A percentile compares a stretch with the other conserved stretches of the same genome.
These are phyloP conservation scores for Bradypodion pumilum DNA, from an alignment of 2,797 vertebrate genomes.

Conservation along the genomic window DNA sequence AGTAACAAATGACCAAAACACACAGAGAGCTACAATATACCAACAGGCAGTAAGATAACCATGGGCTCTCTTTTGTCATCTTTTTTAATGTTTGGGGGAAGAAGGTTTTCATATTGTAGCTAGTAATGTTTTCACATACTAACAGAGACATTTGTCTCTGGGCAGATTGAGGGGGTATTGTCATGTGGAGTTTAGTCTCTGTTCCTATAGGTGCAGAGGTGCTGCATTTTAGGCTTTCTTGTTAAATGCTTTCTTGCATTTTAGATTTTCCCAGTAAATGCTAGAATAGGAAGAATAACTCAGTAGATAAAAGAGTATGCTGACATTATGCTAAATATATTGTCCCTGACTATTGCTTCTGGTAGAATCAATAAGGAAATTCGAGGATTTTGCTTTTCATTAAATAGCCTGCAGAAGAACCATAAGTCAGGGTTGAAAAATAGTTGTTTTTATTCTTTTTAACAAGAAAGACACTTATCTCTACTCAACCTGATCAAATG, in stretches of 20 bases:
- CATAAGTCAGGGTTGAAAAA: not conserved
- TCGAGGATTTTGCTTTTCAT: constrained; percentile 15
- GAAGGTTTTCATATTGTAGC: constrained; percentile 19
- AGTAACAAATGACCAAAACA: not conserved
- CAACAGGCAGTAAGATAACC: constrained; percentile 2
- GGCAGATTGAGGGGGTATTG: not conserved
- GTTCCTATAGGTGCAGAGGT: not conserved
- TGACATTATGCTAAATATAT: not conserved
- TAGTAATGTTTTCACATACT: constrained; percentile 4
- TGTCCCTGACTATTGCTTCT: not conserved
- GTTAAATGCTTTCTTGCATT: not conserved
- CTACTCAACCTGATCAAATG: constrained; percentile 34
- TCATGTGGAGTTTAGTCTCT: not conserved
- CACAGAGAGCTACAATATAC: not conserved
- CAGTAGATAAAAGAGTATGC: not conserved
- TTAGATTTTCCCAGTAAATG: not conserved
- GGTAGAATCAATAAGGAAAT: not conserved
- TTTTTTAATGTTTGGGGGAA: not conserved
- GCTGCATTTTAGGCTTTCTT: not conserved
- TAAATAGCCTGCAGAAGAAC: not conserved
- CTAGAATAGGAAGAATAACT: constrained; percentile 15
- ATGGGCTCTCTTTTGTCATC: not conserved
- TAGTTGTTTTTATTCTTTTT: constrained; percentile 27
- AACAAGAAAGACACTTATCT: constrained; percentile 11
- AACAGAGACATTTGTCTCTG: constrained; percentile 21